These are phyloP conservation scores for Austrolebias charrua DNA, from an alignment of 2,797 vertebrate species.

Conservation along the genomic window DNA sequence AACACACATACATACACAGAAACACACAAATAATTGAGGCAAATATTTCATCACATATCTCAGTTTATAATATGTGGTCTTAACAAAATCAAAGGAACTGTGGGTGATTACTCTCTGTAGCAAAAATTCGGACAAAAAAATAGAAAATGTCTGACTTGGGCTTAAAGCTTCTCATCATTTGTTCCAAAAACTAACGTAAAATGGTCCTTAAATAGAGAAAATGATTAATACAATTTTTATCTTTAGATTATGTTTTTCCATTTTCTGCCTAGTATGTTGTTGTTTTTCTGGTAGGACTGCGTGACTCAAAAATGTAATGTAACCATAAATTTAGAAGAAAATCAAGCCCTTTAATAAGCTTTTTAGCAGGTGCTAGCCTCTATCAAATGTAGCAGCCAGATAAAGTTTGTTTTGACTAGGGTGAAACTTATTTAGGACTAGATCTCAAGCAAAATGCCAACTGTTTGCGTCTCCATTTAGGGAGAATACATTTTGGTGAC, in stretches of 20 bases:
- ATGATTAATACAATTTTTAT: neutral
- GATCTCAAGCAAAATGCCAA: conserved; percentile 38
- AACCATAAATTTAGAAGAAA: neutral
- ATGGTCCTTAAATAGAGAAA: neutral
- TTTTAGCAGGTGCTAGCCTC: conserved; percentile 16
- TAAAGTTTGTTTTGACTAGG: conserved; percentile 33
- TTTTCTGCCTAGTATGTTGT: neutral
- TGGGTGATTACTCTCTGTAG: neutral
- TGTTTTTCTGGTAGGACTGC: neutral
- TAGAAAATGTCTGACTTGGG: neutral
- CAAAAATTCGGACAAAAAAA: neutral
- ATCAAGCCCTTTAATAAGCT: conserved; percentile 1
- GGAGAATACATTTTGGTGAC: conserved; percentile 15
- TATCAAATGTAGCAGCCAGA: conserved; percentile 38
- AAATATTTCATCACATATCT: neutral
- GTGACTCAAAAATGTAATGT: conserved; percentile 2
- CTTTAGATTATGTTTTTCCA: neutral
- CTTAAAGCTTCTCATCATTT: neutral
- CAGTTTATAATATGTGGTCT: neutral
- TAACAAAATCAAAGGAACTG: neutral
- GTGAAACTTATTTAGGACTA: conserved; percentile 55
- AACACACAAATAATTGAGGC: neutral
- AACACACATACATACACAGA: too few relatives aligned
- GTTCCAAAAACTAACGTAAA: neutral
- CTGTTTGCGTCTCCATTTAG: conserved; percentile 45